Evolutionary conservation across 2,797 vertebrate genomes (phyloP), one percentile per base, ranked within the genome.

Genomic region (Denticeps clupeoides): DNA sequence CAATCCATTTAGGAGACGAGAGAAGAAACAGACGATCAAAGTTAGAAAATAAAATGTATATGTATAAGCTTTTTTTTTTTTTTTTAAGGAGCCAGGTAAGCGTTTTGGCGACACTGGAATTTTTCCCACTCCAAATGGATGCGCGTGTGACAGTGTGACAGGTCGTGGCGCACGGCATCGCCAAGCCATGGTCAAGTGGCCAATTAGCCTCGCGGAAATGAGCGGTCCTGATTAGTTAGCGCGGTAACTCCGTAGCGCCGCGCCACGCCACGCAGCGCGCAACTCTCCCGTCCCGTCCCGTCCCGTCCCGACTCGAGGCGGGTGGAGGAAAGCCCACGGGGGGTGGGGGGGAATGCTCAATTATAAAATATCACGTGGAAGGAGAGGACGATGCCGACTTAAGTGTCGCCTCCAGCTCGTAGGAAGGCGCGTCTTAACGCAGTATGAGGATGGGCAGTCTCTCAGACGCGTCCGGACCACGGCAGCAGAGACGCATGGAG

Each of bases 361-460:
- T 86, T 81, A 78, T 73, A 69, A 70, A 66, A 72, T 71, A 86
- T 87, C 87, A 89, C 82, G 81, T 87, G 83, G 67, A 79, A 46
- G 56, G 74, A 81, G 64, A 63, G 64, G 61, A n/a, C n/a, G n/a
- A 79, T 67, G 53, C 56, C 40, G 67, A 62, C 82, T 90, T 87
- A 79, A 87, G 88, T 82, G 79, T 74, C 49, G 63, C 63, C 60
- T 60, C 41, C 53, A 60, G 66, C 68, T 79, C 57, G 51, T 59
- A 59, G 68, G 78, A 73, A 78, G 77, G 81, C 68, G 62, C 80
- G 68, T 67, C 71, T 72, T 73, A 66, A 63, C 73, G 65, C 72
- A 72, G 63, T 69, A 68, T 65, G 63, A 79, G 72, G 55, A 82
- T 80, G 78, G 70, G 68, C 72, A 73, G 73, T 58, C 65, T 77